A percentile compares a stretch with the other conserved stretches of the same genome.
Conservation (phyloP, 2,797 vertebrate genomes). For the Okamejei kenojei region DNA sequence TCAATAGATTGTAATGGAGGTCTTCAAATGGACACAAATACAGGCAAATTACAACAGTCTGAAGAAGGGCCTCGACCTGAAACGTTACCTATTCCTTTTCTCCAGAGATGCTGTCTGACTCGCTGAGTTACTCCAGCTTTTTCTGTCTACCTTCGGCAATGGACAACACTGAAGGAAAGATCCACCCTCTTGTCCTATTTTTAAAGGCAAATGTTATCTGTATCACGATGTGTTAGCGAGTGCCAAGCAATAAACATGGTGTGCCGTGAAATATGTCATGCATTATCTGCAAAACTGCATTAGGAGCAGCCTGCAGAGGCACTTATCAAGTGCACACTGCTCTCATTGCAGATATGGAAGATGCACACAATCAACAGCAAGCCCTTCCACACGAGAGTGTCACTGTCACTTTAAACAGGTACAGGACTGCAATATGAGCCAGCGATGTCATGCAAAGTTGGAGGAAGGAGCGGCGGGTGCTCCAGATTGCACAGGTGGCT, state of each 20-base stretch:
- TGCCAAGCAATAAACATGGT: conserved; percentile 24
- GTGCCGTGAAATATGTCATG: conserved; percentile 18
- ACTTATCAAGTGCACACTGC: background rate
- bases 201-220: background rate
- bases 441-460: background rate
- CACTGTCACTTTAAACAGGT: conserved; percentile 3
- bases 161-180: background rate
- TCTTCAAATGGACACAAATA: background rate
- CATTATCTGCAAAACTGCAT: background rate
- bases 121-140: no score
- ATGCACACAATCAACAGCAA: background rate
- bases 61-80: no score
- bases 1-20: background rate
- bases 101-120: no score
- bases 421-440: background rate
- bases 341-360: background rate
- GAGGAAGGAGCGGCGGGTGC: background rate
- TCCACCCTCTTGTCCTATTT: background rate
- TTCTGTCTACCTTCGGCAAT: no score
- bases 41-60: background rate
- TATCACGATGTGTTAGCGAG: background rate
- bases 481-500: background rate
- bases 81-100: no score
- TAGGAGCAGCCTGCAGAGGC: background rate
- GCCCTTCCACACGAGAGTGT: background rate